A percentile compares a stretch with the other conserved stretches of the same genome.
Evolutionary conservation across 2,113 vertebrate species (phyloP).

Genomic region (Proteles cristata): DNA sequence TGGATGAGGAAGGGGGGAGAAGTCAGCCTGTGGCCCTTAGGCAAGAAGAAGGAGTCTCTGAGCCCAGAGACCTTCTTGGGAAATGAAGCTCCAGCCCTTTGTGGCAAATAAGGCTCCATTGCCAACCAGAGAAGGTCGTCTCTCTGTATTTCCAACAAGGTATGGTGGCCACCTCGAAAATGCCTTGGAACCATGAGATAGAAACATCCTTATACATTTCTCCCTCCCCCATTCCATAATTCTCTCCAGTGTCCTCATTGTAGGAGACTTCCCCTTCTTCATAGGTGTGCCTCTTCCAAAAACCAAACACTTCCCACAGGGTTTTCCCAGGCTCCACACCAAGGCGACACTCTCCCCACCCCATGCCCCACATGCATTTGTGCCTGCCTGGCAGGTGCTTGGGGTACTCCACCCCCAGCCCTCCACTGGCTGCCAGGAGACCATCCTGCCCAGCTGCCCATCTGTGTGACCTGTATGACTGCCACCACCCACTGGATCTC

Average conservation of each 20-base stretch:
- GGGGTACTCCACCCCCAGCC: rapidly evolving
- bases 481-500: no score
- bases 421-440: background rate
- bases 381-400: background rate
- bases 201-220: background rate
- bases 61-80: background rate
- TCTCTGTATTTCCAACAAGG: background rate
- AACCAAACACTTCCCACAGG: background rate
- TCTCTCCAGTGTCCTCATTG: rapidly evolving
- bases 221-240: background rate
- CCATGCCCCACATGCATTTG: background rate
- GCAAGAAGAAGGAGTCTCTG: background rate
- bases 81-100: background rate
- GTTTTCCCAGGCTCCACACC: background rate
- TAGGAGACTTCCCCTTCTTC: no score
- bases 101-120: background rate
- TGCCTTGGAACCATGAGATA: background rate
- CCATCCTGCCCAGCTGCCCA: background rate
- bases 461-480: no score
- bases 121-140: background rate
- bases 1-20: rapidly evolving
- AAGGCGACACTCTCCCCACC: rapidly evolving
- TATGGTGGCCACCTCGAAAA: background rate
- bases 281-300: background rate
- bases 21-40: background rate